These are phyloP conservation scores for Oryzias javanicus DNA, from an alignment of 2,113 vertebrate species.

Conservation along the genomic window DNA sequence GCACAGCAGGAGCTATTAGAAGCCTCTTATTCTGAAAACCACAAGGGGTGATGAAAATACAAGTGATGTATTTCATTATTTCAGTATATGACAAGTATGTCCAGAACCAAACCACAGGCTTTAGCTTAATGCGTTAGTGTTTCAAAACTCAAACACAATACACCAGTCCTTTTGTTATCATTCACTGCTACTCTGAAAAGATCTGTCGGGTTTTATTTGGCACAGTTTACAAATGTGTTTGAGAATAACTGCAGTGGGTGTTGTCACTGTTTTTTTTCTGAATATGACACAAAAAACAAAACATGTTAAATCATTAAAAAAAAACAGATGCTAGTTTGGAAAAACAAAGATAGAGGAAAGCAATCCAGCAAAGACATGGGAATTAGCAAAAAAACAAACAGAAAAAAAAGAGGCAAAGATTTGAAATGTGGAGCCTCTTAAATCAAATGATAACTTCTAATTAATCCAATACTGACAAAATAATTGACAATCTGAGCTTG, in stretches of 20 bases:
- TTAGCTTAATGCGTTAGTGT: not conserved
- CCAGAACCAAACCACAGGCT: not conserved
- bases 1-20: not conserved
- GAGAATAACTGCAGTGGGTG: not conserved
- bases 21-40: not conserved
- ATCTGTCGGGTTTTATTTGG: not conserved
- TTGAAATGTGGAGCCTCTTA: too few species aligned
- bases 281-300: slow-evolving; percentile 1
- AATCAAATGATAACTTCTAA: too few species aligned
- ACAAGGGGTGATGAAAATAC: not conserved
- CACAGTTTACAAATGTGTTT: slow-evolving; percentile 4
- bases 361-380: not conserved
- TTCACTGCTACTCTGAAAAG: slow-evolving; percentile 6
- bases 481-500: too few species aligned
- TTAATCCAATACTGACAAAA: too few species aligned
- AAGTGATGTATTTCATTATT: not conserved
- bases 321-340: slow-evolving; percentile 6
- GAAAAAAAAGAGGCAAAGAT: not conserved
- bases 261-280: not conserved
- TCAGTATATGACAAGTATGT: not conserved
- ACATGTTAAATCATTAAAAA: slow-evolving; percentile 8
- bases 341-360: not conserved
- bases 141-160: not conserved
- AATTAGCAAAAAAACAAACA: not conserved
- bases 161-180: not conserved